Evolutionary conservation across 2,888 invertebrate genomes (phyloP).

Genomic region (Stenotaenia linearis): DNA sequence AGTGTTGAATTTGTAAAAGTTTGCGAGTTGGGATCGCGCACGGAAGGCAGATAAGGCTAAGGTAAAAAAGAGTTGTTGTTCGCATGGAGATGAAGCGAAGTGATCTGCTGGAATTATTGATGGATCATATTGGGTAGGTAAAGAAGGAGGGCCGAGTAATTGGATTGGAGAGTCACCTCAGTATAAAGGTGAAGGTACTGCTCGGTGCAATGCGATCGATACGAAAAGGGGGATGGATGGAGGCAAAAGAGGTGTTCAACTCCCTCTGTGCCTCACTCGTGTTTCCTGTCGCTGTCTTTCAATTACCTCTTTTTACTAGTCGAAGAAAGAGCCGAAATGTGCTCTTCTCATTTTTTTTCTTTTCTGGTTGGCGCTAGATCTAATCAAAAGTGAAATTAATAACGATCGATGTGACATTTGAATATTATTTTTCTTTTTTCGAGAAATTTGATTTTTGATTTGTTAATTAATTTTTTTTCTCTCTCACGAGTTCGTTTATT

Average conservation of each 20-base stretch:
- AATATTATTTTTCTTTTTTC: not conserved
- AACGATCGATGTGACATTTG: not conserved
- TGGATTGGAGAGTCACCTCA: constrained; percentile 12
- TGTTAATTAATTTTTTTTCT: not conserved
- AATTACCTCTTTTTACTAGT: not conserved
- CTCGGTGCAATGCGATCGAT: constrained; percentile 6
- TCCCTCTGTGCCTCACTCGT: not conserved
- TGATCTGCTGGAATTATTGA: constrained; percentile 14
- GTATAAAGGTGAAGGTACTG: constrained; percentile 8
- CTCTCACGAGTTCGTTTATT: not conserved
- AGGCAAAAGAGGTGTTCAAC: not conserved
- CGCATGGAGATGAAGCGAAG: not conserved
- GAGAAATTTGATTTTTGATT: not conserved
- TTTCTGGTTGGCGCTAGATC: not conserved
- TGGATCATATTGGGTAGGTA: constrained; percentile 7
- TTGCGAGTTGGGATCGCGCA: too few relatives aligned
- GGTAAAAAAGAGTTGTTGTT: not conserved
- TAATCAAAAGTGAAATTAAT: not conserved
- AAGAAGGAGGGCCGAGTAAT: constrained; percentile 11
- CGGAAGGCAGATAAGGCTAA: too few relatives aligned
- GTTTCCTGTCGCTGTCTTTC: constrained; percentile 20
- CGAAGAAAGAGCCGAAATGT: not conserved
- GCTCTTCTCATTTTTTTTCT: not conserved
- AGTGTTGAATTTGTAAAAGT: not conserved
- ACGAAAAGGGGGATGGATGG: not conserved